Base-by-base conservation (phyloP, 1,140 invertebrate species). In the Amphibalanus amphitrite region DNA sequence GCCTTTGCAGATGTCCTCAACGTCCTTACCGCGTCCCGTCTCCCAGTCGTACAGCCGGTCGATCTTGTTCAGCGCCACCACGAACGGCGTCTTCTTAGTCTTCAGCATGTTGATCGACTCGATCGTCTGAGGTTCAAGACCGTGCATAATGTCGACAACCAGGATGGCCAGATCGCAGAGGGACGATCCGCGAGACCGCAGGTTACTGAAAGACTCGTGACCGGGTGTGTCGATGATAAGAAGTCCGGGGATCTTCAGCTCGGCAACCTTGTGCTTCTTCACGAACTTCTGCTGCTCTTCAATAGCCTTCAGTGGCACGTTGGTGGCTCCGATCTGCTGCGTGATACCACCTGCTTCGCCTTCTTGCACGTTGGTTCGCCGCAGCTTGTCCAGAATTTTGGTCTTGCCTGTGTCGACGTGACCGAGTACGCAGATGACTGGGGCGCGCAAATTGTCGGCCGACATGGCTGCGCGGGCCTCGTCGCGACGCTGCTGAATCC, bases 101-200 rank as follows among this genome's bases (percentile, higher is more conserved):
- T 97, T 95, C 28, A 99, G 82, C 64, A 99, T 81, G 80, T 97
- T 95, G 73, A 99, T 90, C 40, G 95, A 98, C 83, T 99, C 97
- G 69, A 99, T 90, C 0, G 97, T 99, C 83, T 99, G 97, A 0
- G 93, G 96, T 82, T 99, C 97, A 28, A 99, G 80, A 0, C 96
- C 97, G 78, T 99, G 97, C 95, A 99, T 99, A 80, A 99, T 97
- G 81, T 99, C 97, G 67, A 99, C 94, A 33, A 99, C 97, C 69
- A 99, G 84, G 84, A 99, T 97, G 67, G 97, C 95, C 80, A 99
- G 97, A 84, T 99, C 97, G 85, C 97, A 99, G 25, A 99, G 86
- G 25, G 96, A 98, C 0, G 97, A 99, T 28, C 97, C 97, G 78
- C 97, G 85, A 77, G 89, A 95, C 73, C 97, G 85, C 67, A 99